Conservation (phyloP, 2,113 vertebrate species). For the Oncorhynchus clarkii region DNA sequence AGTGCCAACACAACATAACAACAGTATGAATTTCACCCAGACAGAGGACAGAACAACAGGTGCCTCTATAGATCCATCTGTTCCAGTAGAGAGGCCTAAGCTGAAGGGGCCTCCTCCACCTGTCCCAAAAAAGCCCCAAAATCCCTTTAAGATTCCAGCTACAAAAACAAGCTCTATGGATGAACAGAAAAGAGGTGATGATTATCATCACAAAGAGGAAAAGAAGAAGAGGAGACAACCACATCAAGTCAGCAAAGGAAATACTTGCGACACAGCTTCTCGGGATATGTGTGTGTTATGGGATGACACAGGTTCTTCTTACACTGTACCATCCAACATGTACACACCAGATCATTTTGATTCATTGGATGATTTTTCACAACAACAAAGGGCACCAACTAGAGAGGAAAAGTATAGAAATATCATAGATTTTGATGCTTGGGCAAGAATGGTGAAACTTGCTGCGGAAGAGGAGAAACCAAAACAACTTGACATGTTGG, state of each 20-base stretch:
- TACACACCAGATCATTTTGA: conserved; percentile 50
- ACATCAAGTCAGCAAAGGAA: conserved; percentile 51
- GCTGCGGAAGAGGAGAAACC: conserved; percentile 50
- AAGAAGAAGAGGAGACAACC: conserved; percentile 58
- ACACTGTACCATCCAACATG: conserved; percentile 27
- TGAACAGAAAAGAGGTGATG: conserved; percentile 57
- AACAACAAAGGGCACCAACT: not conserved
- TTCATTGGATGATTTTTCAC: conserved; percentile 40
- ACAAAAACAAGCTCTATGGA: conserved; percentile 54
- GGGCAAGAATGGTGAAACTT: conserved; percentile 35
- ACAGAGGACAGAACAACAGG: not conserved
- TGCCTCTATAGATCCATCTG: conserved; percentile 10
- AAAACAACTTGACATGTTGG: conserved; percentile 59
- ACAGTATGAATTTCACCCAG: conserved; percentile 6
- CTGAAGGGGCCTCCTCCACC: conserved; percentile 71
- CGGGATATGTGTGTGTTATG: conserved; percentile 64
- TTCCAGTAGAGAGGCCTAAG: conserved; percentile 47
- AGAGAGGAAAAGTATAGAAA: conserved; percentile 47
- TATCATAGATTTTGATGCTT: conserved; percentile 58
- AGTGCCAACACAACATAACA: conserved; percentile 3
- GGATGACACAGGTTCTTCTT: conserved; percentile 52
- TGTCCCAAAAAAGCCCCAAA: conserved; percentile 73
- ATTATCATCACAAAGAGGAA: conserved; percentile 46
- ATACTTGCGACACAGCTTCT: conserved; percentile 29
- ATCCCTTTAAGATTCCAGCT: conserved; percentile 61